These are phyloP conservation scores for Odontamblyopus lacepedii DNA, from an alignment of 2,797 vertebrate species.

Conservation along the genomic window DNA sequence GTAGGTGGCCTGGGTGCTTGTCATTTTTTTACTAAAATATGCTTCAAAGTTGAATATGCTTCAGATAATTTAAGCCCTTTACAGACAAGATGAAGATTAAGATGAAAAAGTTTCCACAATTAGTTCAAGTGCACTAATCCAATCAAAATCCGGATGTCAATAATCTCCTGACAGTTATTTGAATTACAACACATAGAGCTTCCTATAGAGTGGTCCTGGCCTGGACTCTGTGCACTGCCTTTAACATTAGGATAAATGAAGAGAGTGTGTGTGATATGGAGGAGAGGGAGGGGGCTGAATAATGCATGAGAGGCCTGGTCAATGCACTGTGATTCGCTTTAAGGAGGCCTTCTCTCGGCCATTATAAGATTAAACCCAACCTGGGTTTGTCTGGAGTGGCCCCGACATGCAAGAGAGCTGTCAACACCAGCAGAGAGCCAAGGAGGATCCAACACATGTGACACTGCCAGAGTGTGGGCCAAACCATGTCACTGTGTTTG, in stretches of 20 bases:
- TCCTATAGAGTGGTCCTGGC: slow-evolving; percentile 21
- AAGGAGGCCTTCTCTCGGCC: slow-evolving; percentile 76
- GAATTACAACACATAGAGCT: slow-evolving; percentile 42
- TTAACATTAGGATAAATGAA: slow-evolving; percentile 49
- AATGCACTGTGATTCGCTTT: slow-evolving; percentile 81
- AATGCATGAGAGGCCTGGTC: slow-evolving; percentile 81
- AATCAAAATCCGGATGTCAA: slow-evolving; percentile 46
- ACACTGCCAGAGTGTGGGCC: slow-evolving; percentile 6
- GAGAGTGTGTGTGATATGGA: slow-evolving; percentile 69
- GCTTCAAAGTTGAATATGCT: background rate
- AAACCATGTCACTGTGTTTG: no score
- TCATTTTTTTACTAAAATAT: background rate
- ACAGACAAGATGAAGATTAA: background rate
- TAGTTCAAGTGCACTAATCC: slow-evolving; percentile 45
- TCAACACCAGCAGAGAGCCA: slow-evolving; percentile 63
- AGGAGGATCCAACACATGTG: slow-evolving; percentile 28
- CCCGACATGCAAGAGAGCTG: slow-evolving; percentile 69
- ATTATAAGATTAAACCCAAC: slow-evolving; percentile 83
- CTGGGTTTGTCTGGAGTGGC: slow-evolving; percentile 73
- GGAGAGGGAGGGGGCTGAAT: slow-evolving; percentile 69
- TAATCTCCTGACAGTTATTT: slow-evolving; percentile 42
- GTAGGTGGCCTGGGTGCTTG: background rate
- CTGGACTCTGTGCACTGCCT: slow-evolving; percentile 37
- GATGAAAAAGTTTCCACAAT: slow-evolving; percentile 31
- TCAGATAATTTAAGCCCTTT: background rate